These are phyloP conservation scores for Anabacerthia variegaticeps DNA, from an alignment of 2,797 vertebrate species.

Conservation along the genomic window DNA sequence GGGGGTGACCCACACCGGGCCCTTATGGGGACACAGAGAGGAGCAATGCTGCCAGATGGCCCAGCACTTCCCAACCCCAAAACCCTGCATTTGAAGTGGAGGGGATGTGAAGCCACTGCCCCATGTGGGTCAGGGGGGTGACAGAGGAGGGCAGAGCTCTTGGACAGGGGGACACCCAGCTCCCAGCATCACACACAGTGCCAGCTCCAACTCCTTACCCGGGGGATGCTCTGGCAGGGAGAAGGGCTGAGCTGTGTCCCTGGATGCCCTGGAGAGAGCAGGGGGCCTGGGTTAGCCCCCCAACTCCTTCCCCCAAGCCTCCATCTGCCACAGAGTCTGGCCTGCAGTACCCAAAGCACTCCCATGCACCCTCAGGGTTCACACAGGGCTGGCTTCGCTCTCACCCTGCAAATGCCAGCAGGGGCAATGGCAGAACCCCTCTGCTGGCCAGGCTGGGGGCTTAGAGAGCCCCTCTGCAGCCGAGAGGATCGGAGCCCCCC, in stretches of 20 bases:
- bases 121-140: accelerated
- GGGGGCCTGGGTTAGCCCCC: background rate
- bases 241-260: background rate
- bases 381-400: background rate
- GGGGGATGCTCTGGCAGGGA: background rate
- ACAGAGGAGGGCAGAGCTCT: background rate
- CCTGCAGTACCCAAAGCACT: background rate
- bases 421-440: background rate
- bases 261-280: background rate
- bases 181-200: background rate
- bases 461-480: background rate
- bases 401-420: background rate
- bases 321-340: too few species aligned
- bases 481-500: accelerated
- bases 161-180: background rate
- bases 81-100: background rate
- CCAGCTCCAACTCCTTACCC: background rate
- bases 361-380: background rate
- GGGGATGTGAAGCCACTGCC: background rate
- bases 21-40: accelerated
- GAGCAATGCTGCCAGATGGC: background rate
- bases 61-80: background rate
- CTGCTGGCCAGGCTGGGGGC: background rate
- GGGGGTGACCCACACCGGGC: background rate
- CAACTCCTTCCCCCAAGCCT: background rate